Percentiles rank a stretch among this genome's conserved stretches.
These are phyloP conservation scores for Siniperca knerii DNA, from an alignment of 2,113 vertebrate species.

Conservation along the genomic window DNA sequence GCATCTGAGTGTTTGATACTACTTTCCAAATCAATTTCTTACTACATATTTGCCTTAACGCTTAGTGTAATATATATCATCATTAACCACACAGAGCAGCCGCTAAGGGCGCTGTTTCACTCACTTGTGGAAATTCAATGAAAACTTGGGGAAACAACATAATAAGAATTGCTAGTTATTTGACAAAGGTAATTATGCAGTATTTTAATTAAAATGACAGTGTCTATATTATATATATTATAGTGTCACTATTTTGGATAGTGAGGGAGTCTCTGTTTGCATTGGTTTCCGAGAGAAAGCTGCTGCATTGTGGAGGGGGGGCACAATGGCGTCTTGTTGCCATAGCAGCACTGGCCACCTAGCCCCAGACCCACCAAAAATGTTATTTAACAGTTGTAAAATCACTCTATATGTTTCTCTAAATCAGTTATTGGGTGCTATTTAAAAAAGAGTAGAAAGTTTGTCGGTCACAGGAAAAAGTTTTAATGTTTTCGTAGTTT, in stretches of 20 bases:
- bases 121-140: not conserved
- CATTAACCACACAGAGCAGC: not conserved
- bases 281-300: not conserved
- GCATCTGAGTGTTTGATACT: no score
- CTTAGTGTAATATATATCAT: no score
- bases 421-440: not conserved
- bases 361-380: no score
- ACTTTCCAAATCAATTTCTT: not conserved
- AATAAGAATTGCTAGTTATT: no score
- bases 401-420: no score
- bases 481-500: not conserved
- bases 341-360: not conserved
- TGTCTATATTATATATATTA: no score
- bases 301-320: not conserved
- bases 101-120: not conserved
- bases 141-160: not conserved
- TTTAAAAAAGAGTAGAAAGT: not conserved
- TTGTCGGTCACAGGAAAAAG: not conserved
- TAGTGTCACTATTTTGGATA: not conserved
- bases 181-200: not conserved
- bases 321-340: not conserved
- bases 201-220: not conserved
- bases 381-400: not conserved
- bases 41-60: no score
- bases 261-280: not conserved